Percentiles rank a stretch among this genome's conserved stretches.
Evolutionary conservation across 2,888 invertebrate species (phyloP).

Genomic region (Netelia virgata): DNA sequence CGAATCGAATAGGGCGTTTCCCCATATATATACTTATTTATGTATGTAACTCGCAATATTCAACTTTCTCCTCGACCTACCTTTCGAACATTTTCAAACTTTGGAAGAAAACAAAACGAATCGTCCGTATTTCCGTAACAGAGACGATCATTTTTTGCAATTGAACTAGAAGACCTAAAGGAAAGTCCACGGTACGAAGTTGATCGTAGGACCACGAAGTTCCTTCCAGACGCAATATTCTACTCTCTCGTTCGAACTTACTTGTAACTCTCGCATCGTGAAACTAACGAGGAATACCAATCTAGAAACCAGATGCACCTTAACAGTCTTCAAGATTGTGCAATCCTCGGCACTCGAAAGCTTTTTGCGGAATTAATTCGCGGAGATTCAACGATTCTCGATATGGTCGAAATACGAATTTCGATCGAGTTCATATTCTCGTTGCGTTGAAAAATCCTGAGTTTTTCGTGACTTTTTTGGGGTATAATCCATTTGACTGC

Average conservation of each 20-base stretch:
- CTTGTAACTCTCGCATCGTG: background rate
- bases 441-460: background rate
- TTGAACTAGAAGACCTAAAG: too few species aligned
- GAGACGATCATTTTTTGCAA: too few species aligned
- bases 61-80: too few species aligned
- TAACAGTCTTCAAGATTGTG: constrained; percentile 1
- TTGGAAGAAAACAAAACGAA: too few species aligned
- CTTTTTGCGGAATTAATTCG: background rate
- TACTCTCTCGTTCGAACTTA: too few species aligned
- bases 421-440: background rate
- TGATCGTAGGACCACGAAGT: too few species aligned
- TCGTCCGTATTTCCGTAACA: too few species aligned
- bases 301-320: background rate
- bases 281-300: background rate
- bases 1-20: background rate
- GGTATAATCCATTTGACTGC: background rate
- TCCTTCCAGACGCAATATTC: too few species aligned
- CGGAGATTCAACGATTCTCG: background rate
- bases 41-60: too few species aligned
- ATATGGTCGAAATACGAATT: background rate
- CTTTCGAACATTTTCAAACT: too few species aligned
- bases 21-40: background rate
- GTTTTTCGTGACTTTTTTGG: background rate
- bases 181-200: too few species aligned
- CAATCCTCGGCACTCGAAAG: constrained; percentile 12